Conservation (phyloP, 1,140 invertebrate species). For the Sipha flava region DNA sequence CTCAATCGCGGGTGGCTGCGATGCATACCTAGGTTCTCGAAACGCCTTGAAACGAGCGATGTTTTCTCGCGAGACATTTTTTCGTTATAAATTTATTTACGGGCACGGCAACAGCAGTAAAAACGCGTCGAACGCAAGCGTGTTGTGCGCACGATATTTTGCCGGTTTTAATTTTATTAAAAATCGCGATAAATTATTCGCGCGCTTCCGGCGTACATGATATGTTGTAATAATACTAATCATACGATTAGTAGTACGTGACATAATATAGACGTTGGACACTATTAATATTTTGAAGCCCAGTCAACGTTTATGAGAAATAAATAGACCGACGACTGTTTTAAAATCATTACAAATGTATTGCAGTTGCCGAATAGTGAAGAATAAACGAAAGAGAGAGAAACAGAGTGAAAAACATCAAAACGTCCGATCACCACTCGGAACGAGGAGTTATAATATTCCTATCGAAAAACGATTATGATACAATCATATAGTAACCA, state of each 20-base stretch:
- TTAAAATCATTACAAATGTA: neutral
- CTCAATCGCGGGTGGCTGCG: too few species aligned
- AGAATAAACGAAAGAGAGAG: too few species aligned
- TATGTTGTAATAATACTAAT: neutral
- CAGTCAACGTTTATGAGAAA: neutral
- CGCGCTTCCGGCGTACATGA: neutral
- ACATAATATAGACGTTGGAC: neutral
- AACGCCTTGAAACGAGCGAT: neutral
- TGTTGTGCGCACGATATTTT: neutral
- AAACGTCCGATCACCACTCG: too few species aligned
- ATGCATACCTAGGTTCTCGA: neutral
- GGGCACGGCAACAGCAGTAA: neutral
- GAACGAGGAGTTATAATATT: too few species aligned
- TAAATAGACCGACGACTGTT: neutral
- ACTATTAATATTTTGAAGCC: conserved; percentile 2
- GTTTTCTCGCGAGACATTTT: neutral
- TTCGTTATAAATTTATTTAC: neutral
- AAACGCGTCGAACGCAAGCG: neutral
- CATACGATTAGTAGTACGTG: neutral
- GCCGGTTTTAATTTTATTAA: neutral
- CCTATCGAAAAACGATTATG: too few species aligned
- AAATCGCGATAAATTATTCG: neutral
- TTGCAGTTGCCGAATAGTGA: too few species aligned
- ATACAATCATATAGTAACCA: too few species aligned
- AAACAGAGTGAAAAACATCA: too few species aligned